A percentile compares a stretch with the other conserved stretches of the same genome.
Evolutionary conservation across 2,113 vertebrate genomes (phyloP).

Genomic region (Tachysurus fulvidraco): DNA sequence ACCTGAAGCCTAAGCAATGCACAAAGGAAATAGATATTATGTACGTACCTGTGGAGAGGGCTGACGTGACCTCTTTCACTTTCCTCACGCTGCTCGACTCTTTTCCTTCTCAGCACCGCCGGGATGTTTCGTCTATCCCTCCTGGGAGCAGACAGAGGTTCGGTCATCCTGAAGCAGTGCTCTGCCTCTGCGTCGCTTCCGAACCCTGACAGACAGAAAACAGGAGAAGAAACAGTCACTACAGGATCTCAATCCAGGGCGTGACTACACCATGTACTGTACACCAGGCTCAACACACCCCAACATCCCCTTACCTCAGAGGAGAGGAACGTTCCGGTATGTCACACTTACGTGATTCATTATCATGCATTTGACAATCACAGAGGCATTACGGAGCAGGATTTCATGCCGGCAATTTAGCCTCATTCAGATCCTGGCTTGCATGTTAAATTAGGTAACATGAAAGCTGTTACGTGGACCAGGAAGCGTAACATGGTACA

Average conservation of each 20-base stretch:
- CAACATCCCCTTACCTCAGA: constrained; percentile 56
- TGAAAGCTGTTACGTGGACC: no score
- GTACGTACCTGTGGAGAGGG: constrained; percentile 82
- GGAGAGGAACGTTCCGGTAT: constrained; percentile 66
- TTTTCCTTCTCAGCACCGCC: constrained; percentile 75
- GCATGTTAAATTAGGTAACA: no score
- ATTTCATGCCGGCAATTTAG: no score
- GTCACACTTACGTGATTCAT: constrained; percentile 61
- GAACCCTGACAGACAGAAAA: constrained; percentile 72
- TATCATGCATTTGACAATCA: constrained; percentile 34
- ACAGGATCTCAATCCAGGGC: not conserved
- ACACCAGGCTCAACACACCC: not conserved
- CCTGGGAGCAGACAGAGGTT: constrained; percentile 62
- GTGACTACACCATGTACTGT: not conserved
- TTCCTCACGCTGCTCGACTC: constrained; percentile 74
- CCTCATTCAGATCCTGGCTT: no score
- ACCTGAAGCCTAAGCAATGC: not conserved
- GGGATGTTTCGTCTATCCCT: constrained; percentile 68
- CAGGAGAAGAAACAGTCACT: not conserved
- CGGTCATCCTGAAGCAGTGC: constrained; percentile 83
- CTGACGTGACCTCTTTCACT: constrained; percentile 74
- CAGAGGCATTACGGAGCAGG: not conserved
- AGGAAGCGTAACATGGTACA: no score
- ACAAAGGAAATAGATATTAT: not conserved
- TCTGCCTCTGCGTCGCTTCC: constrained; percentile 90